Percentiles rank a stretch among this genome's conserved stretches.
phyloP scores from a whole-genome alignment of 2,888 invertebrate genomes.

The Dyspetes luteomarginatus region DNA sequence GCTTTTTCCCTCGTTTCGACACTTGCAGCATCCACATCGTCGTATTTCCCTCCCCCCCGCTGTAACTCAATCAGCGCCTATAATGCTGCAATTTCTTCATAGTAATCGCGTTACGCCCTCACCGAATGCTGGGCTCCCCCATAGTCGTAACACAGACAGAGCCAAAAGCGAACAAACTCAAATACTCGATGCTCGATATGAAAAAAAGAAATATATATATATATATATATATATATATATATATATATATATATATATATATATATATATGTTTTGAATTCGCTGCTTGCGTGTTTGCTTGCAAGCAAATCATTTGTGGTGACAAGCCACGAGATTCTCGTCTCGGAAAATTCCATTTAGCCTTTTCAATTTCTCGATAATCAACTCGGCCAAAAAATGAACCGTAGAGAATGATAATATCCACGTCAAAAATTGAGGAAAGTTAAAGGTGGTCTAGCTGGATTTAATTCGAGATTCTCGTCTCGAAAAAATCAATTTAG shows the following conservation, averaged over 20 bases:
- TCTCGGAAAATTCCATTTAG: slow-evolving; percentile 64
- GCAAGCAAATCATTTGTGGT: not conserved
- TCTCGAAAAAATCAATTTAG: too few species aligned
- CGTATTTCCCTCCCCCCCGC: slow-evolving; percentile 74
- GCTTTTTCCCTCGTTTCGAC: slow-evolving; percentile 31
- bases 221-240: too few species aligned
- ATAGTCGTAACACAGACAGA: slow-evolving; percentile 33
- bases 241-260: too few species aligned
- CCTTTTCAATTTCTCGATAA: slow-evolving; percentile 31
- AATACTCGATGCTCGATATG: slow-evolving; percentile 56
- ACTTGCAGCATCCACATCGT: slow-evolving; percentile 67
- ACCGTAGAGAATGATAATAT: too few species aligned
- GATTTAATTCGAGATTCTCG: too few species aligned
- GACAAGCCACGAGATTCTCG: not conserved
- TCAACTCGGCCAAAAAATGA: not conserved
- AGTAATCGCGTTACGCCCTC: slow-evolving; percentile 80
- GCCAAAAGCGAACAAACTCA: slow-evolving; percentile 12
- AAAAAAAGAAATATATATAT: too few species aligned
- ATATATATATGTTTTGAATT: slow-evolving; percentile 74
- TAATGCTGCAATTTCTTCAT: slow-evolving; percentile 82
- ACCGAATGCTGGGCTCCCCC: slow-evolving; percentile 62
- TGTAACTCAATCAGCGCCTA: slow-evolving; percentile 82
- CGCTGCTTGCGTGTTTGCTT: slow-evolving; percentile 1
- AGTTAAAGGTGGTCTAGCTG: too few species aligned
- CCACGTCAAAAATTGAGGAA: too few species aligned